Conservation (phyloP, 1,140 invertebrate genomes). For the Pseudomyrmex flavicornis region DNA sequence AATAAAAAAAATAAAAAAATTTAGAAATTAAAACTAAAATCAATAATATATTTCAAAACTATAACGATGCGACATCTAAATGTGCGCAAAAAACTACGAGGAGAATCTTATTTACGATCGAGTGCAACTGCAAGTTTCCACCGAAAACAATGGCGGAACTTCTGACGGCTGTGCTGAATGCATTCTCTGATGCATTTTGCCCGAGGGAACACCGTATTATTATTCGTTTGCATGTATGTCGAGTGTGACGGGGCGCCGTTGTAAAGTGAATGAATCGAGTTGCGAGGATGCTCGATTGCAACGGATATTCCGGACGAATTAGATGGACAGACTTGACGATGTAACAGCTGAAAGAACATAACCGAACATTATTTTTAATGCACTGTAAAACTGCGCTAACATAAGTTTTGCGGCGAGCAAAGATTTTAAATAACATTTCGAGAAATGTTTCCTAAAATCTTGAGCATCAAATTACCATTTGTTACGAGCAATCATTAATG, state of each 20-base stretch:
- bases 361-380: constrained; percentile 17
- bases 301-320: constrained; percentile 21
- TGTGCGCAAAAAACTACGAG: background rate
- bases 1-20: background rate
- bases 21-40: no score
- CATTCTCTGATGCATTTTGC: constrained; percentile 44
- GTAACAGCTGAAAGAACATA: constrained; percentile 12
- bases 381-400: background rate
- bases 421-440: background rate
- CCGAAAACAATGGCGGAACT: constrained; percentile 25
- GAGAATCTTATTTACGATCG: constrained; percentile 1
- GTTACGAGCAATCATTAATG: background rate
- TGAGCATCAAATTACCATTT: background rate
- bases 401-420: background rate
- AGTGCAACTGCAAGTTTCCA: background rate
- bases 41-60: background rate
- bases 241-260: background rate
- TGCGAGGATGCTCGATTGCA: constrained; percentile 39
- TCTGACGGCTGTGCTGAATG: constrained; percentile 3
- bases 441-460: background rate
- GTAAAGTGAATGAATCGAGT: constrained; percentile 44
- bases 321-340: background rate
- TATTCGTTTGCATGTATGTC: constrained; percentile 5
- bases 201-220: constrained; percentile 6
- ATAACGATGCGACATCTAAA: background rate